A percentile compares a stretch with the other conserved stretches of the same genome.
Conservation (phyloP, 2,113 vertebrate genomes). For the Gadus macrocephalus region DNA sequence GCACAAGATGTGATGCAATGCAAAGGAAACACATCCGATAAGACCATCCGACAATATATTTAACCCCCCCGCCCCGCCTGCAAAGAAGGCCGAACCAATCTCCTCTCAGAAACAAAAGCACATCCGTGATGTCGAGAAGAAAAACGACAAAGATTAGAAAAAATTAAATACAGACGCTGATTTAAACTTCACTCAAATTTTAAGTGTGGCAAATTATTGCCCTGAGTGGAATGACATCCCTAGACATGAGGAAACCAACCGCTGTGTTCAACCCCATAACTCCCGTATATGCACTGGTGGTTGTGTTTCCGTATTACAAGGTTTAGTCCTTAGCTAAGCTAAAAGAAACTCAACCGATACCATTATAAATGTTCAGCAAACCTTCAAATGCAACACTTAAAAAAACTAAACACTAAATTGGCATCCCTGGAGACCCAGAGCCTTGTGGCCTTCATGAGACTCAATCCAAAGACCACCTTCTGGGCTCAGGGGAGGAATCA, state of each 20-base stretch:
- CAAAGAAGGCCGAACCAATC: slow-evolving; percentile 6
- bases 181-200: slow-evolving; percentile 4
- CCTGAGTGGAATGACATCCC: slow-evolving; percentile 1
- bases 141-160: no score
- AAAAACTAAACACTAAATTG: slow-evolving; percentile 16
- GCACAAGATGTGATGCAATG: slow-evolving; percentile 34
- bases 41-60: slow-evolving; percentile 31
- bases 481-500: no score
- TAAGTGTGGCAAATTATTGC: slow-evolving; percentile 6
- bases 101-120: slow-evolving; percentile 5
- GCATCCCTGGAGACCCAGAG: no score
- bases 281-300: no score
- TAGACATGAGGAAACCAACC: no score
- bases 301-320: no score
- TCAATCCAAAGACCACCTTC: no score
- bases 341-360: background rate
- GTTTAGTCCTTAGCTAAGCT: background rate
- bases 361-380: background rate
- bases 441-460: no score
- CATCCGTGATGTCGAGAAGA: background rate
- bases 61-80: background rate
- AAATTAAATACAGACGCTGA: no score
- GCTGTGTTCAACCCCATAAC: no score
- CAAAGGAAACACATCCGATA: slow-evolving; percentile 40
- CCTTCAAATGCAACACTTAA: background rate